phyloP scores from a whole-genome alignment of 2,797 vertebrate genomes.

The Hemibagrus guttatus region DNA sequence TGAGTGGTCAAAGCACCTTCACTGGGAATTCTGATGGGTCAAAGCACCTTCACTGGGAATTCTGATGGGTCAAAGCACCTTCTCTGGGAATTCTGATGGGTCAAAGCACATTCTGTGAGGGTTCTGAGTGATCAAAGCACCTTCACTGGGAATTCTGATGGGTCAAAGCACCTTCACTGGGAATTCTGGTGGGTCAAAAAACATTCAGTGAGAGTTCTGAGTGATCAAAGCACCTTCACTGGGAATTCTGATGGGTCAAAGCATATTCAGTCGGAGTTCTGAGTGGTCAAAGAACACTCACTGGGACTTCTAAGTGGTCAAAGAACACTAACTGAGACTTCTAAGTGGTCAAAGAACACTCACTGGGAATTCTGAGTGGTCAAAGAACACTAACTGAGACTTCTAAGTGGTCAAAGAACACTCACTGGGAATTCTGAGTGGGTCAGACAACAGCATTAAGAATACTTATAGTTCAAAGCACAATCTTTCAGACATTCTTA shows the following conservation, averaged over 20 bases:
- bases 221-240: too few relatives aligned
- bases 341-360: neutral
- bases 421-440: too few relatives aligned
- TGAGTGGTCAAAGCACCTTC: neutral
- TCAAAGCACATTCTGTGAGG: neutral
- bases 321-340: too few relatives aligned
- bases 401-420: too few relatives aligned
- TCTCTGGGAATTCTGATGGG: neutral
- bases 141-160: neutral
- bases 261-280: too few relatives aligned
- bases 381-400: too few relatives aligned
- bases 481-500: too few relatives aligned
- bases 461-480: too few relatives aligned
- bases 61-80: neutral
- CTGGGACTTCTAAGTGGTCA: neutral
- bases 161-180: neutral
- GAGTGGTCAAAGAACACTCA: neutral
- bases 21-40: neutral
- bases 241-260: too few relatives aligned
- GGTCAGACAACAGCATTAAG: too few relatives aligned
- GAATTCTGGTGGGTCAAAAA: neutral
- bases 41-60: neutral
- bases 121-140: neutral
- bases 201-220: neutral
- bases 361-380: neutral